Evolutionary conservation across 2,888 invertebrate species (phyloP).

Genomic region (Stenotaenia linearis): DNA sequence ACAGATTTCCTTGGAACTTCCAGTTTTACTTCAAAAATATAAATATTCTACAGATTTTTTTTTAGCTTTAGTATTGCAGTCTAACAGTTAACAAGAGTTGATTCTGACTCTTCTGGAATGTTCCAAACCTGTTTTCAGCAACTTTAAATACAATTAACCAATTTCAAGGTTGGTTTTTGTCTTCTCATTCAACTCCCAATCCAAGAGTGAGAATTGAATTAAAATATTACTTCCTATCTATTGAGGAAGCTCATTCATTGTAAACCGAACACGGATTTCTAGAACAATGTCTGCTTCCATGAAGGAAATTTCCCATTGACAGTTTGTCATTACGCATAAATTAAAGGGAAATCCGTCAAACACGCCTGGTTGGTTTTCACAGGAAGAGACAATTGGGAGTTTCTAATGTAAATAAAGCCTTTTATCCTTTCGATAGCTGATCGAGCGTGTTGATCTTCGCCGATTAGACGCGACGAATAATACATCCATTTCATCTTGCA

Average conservation of each 20-base stretch:
- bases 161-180: background rate
- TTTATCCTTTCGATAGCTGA: background rate
- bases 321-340: background rate
- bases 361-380: background rate
- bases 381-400: background rate
- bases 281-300: slow-evolving; percentile 16
- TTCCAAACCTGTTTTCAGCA: background rate
- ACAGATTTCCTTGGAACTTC: too few species aligned
- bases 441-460: background rate
- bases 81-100: too few species aligned
- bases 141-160: background rate
- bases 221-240: background rate
- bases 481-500: background rate
- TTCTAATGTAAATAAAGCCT: background rate
- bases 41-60: too few species aligned
- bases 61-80: too few species aligned
- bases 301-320: slow-evolving; percentile 2
- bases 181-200: background rate
- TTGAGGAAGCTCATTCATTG: background rate
- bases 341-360: slow-evolving; percentile 17
- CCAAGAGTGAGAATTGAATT: background rate
- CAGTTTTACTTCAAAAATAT: too few species aligned
- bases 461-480: background rate
- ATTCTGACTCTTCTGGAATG: background rate
- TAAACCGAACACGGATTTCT: background rate